Conservation (phyloP, 1,140 invertebrate genomes). For the Drosophila pruinosa region DNA sequence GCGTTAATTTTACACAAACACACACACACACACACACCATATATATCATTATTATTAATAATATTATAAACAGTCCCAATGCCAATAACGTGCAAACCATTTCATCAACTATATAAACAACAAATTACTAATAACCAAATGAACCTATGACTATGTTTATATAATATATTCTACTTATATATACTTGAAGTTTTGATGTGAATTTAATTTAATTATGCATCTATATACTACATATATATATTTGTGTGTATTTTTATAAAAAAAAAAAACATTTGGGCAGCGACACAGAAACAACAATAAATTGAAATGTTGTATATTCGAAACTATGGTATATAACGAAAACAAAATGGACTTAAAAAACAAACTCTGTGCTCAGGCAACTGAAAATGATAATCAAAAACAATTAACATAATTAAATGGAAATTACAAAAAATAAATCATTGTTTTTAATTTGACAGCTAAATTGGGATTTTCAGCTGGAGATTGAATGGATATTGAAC, state of each 20-base stretch:
- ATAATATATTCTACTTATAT: neutral
- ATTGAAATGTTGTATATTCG: neutral
- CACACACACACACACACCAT: conserved; percentile 31
- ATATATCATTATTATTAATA: too few species aligned
- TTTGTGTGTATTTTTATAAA: conserved; percentile 51
- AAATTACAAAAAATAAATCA: conserved; percentile 40
- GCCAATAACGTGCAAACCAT: conserved; percentile 18
- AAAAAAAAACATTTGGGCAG: neutral
- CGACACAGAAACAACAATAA: neutral
- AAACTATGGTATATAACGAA: conserved; percentile 1
- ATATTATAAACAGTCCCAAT: conserved; percentile 23
- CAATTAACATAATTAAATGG: conserved; percentile 21
- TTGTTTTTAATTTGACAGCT: conserved; percentile 16
- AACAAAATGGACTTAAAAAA: conserved; percentile 34
- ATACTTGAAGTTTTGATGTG: conserved; percentile 55
- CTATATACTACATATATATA: conserved; percentile 8
- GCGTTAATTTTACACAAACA: conserved; percentile 46
- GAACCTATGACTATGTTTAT: conserved; percentile 40
- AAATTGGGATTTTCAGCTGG: neutral
- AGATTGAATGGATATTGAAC: too few species aligned
- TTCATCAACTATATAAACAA: conserved; percentile 31
- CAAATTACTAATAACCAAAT: conserved; percentile 52
- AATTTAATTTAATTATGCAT: conserved; percentile 45
- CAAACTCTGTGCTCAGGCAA: conserved; percentile 56
- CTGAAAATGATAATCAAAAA: conserved; percentile 68